Evolutionary conservation across 2,888 invertebrate genomes (phyloP), one percentile per base, ranked within the genome.

Genomic region (Piscicola geometra): DNA sequence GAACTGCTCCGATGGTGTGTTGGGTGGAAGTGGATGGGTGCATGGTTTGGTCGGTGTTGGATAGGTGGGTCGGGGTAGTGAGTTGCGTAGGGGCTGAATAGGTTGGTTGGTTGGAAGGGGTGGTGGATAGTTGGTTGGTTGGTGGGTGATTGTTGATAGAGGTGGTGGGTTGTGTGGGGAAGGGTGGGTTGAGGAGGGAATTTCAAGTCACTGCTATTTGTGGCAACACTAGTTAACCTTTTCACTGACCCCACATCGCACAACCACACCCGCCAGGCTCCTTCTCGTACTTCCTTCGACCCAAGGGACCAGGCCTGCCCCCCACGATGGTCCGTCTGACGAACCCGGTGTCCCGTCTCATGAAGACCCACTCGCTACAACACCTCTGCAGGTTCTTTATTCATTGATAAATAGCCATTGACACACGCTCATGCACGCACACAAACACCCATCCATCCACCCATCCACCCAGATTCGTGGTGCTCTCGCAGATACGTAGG

Each of bases 261-360:
- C 64, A 5, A 64, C 64, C 9, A 32, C 28, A 35, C 36, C 70
- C n/a, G 1, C 36, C n/a, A 71, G 71, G 73, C 33, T 73, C 73
- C 35, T 90, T 90, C 81, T 88, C 95, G 81, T 91, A 91, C 84
- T 91, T 90, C 82, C 90, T 91, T 0, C 88, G 89, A 78, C 89
- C 90, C 1, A 87, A 89, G 76, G 89, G 89, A 76, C 89, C 89
- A 21, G 79, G 79, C 56, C 71, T 78, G 18, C 78, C 80, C 3
- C 80, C 90, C 67, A 89, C 90, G 84, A 91, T 91, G 0, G 91
- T 92, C 64, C 88, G 90, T 68, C 86, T 92, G 47, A 89, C 90
- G 36, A 89, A 89, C 82, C 92, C 92, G 0, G 87, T 92, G 12
- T 91, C 91, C 69, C 88, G 92, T 75, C 91, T 91, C 82, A 89